Conservation (phyloP, 1,140 invertebrate genomes). For the Sarcophaga peregrina region DNA sequence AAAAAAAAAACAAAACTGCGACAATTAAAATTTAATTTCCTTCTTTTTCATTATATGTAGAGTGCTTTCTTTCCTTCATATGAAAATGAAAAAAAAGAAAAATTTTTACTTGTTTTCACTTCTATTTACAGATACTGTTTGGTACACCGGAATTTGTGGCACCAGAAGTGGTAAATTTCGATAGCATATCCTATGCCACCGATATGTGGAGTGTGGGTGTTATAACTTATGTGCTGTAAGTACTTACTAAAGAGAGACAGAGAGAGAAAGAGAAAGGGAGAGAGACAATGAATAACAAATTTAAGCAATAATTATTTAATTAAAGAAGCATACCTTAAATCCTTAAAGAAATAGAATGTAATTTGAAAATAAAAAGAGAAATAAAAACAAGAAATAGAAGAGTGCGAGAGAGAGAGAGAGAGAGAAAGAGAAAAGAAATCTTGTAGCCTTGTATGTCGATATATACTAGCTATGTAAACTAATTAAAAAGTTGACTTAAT, state of each 20-base stretch:
- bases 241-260: slow-evolving; percentile 56
- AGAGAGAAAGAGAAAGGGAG: neutral
- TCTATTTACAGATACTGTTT: slow-evolving; percentile 80
- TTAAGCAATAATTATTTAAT: too few species aligned
- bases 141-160: slow-evolving; percentile 99
- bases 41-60: neutral
- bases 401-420: too few species aligned
- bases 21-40: neutral
- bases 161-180: slow-evolving; percentile 98
- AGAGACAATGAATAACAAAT: neutral
- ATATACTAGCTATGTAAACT: neutral
- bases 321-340: too few species aligned
- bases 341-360: too few species aligned
- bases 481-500: slow-evolving; percentile 15
- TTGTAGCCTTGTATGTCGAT: too few species aligned
- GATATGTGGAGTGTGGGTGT: slow-evolving; percentile 99
- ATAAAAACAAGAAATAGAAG: too few species aligned
- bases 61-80: neutral
- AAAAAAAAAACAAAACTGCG: neutral
- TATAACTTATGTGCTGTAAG: slow-evolving; percentile 98
- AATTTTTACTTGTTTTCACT: slow-evolving; percentile 23
- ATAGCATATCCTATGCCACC: slow-evolving; percentile 92
- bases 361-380: too few species aligned
- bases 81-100: neutral
- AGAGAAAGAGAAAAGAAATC: too few species aligned